phyloP scores from a whole-genome alignment of 2,888 invertebrate genomes.

The Hirtodrosophila alboralis region DNA sequence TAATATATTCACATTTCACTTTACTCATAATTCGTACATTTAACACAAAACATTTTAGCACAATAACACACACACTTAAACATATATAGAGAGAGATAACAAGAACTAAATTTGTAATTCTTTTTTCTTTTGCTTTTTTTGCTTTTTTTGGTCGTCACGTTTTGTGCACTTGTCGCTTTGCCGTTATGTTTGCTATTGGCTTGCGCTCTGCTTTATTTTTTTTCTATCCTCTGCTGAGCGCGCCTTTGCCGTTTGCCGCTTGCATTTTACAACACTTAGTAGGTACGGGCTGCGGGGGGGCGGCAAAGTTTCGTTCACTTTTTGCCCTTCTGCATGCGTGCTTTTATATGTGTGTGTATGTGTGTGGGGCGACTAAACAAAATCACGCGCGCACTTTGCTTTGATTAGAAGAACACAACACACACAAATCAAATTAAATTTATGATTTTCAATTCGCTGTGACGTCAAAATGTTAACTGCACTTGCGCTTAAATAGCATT shows the following conservation, averaged over 20 bases:
- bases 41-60: constrained; percentile 55
- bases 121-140: constrained; percentile 14
- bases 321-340: constrained; percentile 24
- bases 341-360: constrained; percentile 6
- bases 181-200: constrained; percentile 63
- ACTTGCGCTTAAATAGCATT: constrained; percentile 33
- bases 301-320: constrained; percentile 30
- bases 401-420: too few relatives aligned
- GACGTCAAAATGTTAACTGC: constrained; percentile 50
- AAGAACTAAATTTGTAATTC: constrained; percentile 7
- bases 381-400: constrained; percentile 60
- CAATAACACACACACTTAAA: constrained; percentile 13
- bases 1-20: constrained; percentile 16
- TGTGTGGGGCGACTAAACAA: constrained; percentile 51
- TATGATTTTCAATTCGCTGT: constrained; percentile 3
- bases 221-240: constrained; percentile 40
- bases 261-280: constrained; percentile 59
- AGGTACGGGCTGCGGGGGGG: constrained; percentile 5
- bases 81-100: too few relatives aligned
- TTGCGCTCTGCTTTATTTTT: constrained; percentile 20
- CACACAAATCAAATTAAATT: constrained; percentile 52
- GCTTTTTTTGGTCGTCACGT: constrained; percentile 51
- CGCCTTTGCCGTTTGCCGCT: constrained; percentile 42
- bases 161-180: constrained; percentile 61
- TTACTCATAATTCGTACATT: constrained; percentile 44